Base-by-base conservation (phyloP, 2,888 invertebrate genomes). In the Cephus pygmeus region DNA sequence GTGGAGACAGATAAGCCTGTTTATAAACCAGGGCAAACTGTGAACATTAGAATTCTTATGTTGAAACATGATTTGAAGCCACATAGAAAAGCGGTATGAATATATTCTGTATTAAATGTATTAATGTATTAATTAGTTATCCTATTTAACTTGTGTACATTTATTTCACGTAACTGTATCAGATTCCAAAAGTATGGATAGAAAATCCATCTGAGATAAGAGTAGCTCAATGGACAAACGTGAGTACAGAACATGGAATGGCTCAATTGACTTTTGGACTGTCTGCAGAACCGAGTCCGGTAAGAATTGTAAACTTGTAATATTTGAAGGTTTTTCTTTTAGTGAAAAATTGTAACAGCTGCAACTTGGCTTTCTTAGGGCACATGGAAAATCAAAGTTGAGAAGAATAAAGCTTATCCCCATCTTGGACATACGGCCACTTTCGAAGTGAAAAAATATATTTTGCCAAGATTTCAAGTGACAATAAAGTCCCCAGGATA, bases 121-220 rank as follows among this genome's bases (percentile, higher is more conserved):
- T 35, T 35, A 35, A 35, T 33, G 12, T 15, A 36, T 69, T 76
- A n/a, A 11, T 56, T 33, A 12, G 34, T 71, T 40, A 30, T 74
- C 68, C 35, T 77, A 12, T 11, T 35, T 80, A 71, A 23, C n/a
- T 36, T 73, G 12, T 31, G 33, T 4, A 34, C n/a, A 56, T 74
- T 31, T 4, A 12, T 69, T 31, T 73, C 69, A 77, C 74, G 56
- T 73, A 34, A 34, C 73, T 69, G 34, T 88, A 90, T 3, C 85
- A 95, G 95, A 93, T 95, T 81, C 92, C 94, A 31, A 93, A 94
- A 86, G 92, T 95, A 75, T 94, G 94, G 93, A 92, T 95, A 23
- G 94, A 95, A 89, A 95, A 95, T 83, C 95, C 96, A 0, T 91
- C 93, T 0, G 94, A 94, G 0, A 92, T 94, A 0, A 92, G 94